phyloP scores from a whole-genome alignment of 2,888 invertebrate species.

The Nebria brevicollis region DNA sequence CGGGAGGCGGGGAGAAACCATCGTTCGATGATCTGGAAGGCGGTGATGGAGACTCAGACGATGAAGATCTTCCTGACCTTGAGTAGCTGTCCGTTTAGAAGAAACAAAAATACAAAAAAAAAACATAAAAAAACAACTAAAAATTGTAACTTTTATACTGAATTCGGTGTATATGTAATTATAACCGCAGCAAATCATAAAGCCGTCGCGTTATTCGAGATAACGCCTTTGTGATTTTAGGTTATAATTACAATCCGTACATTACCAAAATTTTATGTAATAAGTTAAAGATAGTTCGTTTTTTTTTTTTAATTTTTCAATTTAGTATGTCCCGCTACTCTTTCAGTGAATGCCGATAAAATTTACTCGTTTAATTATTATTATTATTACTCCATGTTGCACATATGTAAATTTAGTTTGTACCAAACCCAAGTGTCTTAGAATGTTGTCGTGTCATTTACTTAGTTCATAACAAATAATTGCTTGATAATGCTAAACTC shows the following conservation, averaged over 20 bases:
- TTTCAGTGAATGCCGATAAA: slow-evolving; percentile 18
- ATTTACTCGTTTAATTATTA: slow-evolving; percentile 28
- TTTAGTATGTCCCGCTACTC: slow-evolving; percentile 1
- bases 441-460: slow-evolving; percentile 8
- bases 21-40: slow-evolving; percentile 75
- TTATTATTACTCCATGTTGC: slow-evolving; percentile 27
- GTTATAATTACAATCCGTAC: slow-evolving; percentile 37
- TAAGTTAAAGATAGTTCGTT: slow-evolving; percentile 39
- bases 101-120: slow-evolving; percentile 5
- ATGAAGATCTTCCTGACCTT: slow-evolving; percentile 81
- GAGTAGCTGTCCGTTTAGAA: slow-evolving; percentile 59
- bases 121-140: slow-evolving; percentile 12
- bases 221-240: slow-evolving; percentile 38
- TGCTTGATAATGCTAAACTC: background rate
- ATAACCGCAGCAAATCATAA: slow-evolving; percentile 21
- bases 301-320: slow-evolving; percentile 34
- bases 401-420: slow-evolving; percentile 23
- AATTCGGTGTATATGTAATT: slow-evolving; percentile 37
- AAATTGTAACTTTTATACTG: slow-evolving; percentile 42
- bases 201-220: slow-evolving; percentile 41
- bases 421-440: slow-evolving; percentile 44
- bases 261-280: slow-evolving; percentile 44
- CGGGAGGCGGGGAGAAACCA: slow-evolving; percentile 70
- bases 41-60: slow-evolving; percentile 77
- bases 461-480: background rate